Conservation (phyloP, 2,888 invertebrate species). For the Coelopa pilipes region DNA sequence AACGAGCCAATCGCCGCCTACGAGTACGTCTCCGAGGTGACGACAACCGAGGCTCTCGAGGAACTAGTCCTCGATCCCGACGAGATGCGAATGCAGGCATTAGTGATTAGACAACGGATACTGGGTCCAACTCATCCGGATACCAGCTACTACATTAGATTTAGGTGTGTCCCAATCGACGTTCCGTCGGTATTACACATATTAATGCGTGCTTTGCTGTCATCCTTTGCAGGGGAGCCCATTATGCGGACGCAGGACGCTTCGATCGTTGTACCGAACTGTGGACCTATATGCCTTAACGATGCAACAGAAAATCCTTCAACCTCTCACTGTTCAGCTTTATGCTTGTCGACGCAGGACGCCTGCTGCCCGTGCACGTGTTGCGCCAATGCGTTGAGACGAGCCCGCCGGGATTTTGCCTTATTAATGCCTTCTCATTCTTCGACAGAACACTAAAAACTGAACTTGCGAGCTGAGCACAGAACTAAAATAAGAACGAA, state of each 20-base stretch:
- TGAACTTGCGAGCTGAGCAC: too few relatives aligned
- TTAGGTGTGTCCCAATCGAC: slow-evolving; percentile 64
- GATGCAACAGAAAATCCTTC: slow-evolving; percentile 93
- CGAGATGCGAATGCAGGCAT: slow-evolving; percentile 94
- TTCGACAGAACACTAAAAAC: too few relatives aligned
- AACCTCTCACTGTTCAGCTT: slow-evolving; percentile 92
- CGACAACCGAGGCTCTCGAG: slow-evolving; percentile 80
- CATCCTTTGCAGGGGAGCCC: slow-evolving; percentile 76
- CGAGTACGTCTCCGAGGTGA: slow-evolving; percentile 86
- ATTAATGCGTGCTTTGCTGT: not conserved
- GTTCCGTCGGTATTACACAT: too few relatives aligned
- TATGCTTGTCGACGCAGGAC: slow-evolving; percentile 89
- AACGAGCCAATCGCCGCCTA: slow-evolving; percentile 85
- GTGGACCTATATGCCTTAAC: slow-evolving; percentile 97
- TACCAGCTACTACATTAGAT: slow-evolving; percentile 95
- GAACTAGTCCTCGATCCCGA: slow-evolving; percentile 93
- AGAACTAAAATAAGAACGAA: too few relatives aligned
- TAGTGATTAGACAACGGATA: slow-evolving; percentile 92
- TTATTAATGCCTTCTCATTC: too few relatives aligned
- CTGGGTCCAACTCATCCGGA: slow-evolving; percentile 94
- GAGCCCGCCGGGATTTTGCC: too few relatives aligned
- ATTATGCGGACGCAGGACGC: slow-evolving; percentile 95
- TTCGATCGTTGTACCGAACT: slow-evolving; percentile 91
- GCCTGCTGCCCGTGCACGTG: slow-evolving; percentile 76
- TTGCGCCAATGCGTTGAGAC: slow-evolving; percentile 80